Conservation (phyloP, 2,888 invertebrate species). For the Gibbula magus region DNA sequence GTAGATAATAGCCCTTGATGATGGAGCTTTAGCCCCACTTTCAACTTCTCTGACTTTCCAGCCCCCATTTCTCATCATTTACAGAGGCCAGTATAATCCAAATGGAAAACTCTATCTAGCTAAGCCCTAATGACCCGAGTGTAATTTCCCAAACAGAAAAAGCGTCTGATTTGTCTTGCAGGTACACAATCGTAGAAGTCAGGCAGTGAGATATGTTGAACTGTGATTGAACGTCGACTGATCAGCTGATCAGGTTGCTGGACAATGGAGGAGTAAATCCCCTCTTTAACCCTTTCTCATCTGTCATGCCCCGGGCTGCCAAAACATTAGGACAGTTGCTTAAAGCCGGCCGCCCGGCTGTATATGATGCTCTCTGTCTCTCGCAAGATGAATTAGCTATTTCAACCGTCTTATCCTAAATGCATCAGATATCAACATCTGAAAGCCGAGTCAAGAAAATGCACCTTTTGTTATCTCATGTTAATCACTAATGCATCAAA, state of each 20-base stretch:
- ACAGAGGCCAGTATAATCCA: constrained; percentile 16
- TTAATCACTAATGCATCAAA: constrained; percentile 20
- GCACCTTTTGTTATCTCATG: constrained; percentile 13
- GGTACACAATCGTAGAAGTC: constrained; percentile 22
- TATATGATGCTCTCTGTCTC: background rate
- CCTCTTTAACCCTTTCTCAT: constrained; percentile 22
- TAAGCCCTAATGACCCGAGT: constrained; percentile 19
- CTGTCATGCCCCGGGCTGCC: constrained; percentile 21
- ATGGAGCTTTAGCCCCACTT: background rate
- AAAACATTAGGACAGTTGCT: constrained; percentile 18
- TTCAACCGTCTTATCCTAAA: constrained; percentile 2
- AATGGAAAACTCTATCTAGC: constrained; percentile 24
- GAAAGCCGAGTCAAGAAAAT: background rate
- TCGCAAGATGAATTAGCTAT: background rate
- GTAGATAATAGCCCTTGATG: constrained; percentile 16
- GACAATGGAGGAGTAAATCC: constrained; percentile 14
- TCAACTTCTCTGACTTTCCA: constrained; percentile 7
- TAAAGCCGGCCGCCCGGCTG: background rate
- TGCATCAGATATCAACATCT: background rate
- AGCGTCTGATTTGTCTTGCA: background rate
- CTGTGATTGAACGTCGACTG: constrained; percentile 16
- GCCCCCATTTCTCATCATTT: constrained; percentile 12
- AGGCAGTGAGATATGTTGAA: constrained; percentile 9
- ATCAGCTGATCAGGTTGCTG: constrained; percentile 17
- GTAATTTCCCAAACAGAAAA: constrained; percentile 29